Evolutionary conservation across 2,797 vertebrate species (phyloP).

Genomic region (Pantherophis vulpinus): DNA sequence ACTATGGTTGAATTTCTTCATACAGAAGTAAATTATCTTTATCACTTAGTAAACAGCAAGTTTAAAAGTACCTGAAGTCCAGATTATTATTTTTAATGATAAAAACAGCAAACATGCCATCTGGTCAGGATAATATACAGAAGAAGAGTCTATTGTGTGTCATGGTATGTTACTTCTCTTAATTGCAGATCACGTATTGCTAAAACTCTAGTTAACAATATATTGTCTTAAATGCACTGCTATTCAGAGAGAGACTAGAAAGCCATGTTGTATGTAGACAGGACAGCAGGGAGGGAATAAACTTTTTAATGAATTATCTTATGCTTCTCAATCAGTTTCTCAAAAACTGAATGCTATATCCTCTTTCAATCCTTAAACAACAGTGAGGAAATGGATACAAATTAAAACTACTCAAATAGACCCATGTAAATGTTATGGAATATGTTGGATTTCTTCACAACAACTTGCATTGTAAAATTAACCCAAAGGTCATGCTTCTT

Average conservation of each 20-base stretch:
- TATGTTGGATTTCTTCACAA: not conserved
- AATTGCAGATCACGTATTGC: conserved; percentile 10
- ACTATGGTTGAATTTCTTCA: not conserved
- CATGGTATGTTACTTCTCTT: conserved; percentile 12
- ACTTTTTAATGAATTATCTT: not conserved
- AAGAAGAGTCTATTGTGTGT: conserved; percentile 39
- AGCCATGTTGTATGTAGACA: not conserved
- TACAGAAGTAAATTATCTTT: not conserved
- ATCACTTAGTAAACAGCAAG: not conserved
- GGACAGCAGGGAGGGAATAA: not conserved
- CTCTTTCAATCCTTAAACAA: not conserved
- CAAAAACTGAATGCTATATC: not conserved
- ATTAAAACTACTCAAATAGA: not conserved
- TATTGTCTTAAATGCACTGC: not conserved
- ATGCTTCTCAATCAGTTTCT: too few relatives aligned
- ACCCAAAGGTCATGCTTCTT: not conserved
- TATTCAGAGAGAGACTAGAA: not conserved
- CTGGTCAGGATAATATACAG: conserved; percentile 40
- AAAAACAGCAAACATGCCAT: conserved; percentile 45
- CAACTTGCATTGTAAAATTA: not conserved
- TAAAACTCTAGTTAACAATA: not conserved
- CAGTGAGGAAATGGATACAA: not conserved
- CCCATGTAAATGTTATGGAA: not conserved
- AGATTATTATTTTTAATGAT: conserved; percentile 25
- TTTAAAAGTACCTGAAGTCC: conserved; percentile 20